Evolutionary conservation across 2,888 invertebrate species (phyloP).

Genomic region (Eremobia ochroleuca): DNA sequence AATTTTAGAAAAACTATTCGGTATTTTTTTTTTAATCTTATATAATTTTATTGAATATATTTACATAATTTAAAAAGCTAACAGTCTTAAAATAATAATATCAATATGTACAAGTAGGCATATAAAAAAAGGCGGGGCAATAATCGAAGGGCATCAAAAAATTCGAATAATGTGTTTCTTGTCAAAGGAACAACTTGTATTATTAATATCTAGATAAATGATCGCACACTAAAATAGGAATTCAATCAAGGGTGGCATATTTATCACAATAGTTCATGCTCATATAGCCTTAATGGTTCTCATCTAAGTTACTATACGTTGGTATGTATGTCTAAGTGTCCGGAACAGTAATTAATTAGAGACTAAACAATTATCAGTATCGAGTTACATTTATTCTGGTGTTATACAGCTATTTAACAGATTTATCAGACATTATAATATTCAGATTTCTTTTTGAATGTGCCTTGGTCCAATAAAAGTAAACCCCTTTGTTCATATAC

Average conservation of each 20-base stretch:
- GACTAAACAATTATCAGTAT: background rate
- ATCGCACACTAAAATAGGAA: background rate
- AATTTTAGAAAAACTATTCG: no score
- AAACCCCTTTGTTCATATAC: no score
- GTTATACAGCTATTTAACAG: no score
- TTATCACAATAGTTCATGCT: constrained; percentile 25
- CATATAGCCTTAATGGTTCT: constrained; percentile 17
- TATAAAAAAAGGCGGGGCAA: no score
- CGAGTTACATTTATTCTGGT: background rate
- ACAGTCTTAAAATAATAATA: no score
- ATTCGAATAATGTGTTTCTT: no score
- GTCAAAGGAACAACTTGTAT: background rate
- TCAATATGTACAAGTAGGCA: no score
- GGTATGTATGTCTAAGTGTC: background rate
- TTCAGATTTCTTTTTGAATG: no score
- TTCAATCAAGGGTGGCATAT: constrained; percentile 9
- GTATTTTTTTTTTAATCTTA: no score
- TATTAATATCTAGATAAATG: constrained; percentile 2
- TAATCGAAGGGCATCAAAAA: no score
- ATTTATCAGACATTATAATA: no score
- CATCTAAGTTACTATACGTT: background rate
- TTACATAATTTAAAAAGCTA: background rate
- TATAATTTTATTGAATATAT: background rate
- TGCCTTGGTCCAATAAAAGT: no score
- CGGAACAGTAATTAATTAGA: constrained; percentile 34